A percentile compares a stretch with the other conserved stretches of the same genome.
Evolutionary conservation across 1,140 invertebrate genomes (phyloP).

Genomic region (Drosophila mayri): DNA sequence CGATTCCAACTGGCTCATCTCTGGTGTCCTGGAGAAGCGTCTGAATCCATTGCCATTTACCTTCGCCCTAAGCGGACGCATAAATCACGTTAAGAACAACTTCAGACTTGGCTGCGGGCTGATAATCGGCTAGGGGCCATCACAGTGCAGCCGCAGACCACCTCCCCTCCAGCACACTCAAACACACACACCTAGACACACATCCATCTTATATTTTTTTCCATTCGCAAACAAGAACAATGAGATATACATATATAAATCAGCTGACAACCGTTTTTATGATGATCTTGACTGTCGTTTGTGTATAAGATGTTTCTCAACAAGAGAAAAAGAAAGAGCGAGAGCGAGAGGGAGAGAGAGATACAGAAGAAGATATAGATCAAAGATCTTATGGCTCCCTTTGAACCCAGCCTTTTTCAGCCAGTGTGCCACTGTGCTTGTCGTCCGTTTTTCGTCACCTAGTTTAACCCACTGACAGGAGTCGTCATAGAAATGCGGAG

Average conservation of each 20-base stretch:
- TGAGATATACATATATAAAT: conserved; percentile 33
- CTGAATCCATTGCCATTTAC: conserved; percentile 96
- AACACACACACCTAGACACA: conserved; percentile 21
- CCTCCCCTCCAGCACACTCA: conserved; percentile 19
- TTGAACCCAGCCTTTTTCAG: not conserved
- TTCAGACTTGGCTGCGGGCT: conserved; percentile 95
- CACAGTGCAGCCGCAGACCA: conserved; percentile 8
- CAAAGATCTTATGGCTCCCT: conserved; percentile 13
- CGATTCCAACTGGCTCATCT: conserved; percentile 98
- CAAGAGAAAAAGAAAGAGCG: not conserved
- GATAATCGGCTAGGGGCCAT: conserved; percentile 90
- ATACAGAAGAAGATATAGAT: not conserved
- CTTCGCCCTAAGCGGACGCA: conserved; percentile 95
- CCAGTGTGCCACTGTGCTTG: conserved; percentile 24
- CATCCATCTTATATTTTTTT: conserved; percentile 18
- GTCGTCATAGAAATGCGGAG: conserved; percentile 21
- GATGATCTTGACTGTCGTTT: conserved; percentile 39
- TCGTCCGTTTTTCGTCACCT: conserved; percentile 23
- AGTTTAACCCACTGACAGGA: conserved; percentile 26
- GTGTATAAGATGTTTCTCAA: conserved; percentile 17
- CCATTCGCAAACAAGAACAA: conserved; percentile 30
- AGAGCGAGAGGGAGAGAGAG: not conserved
- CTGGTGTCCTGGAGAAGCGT: conserved; percentile 97
- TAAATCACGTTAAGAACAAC: conserved; percentile 96
- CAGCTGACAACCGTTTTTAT: conserved; percentile 30